A percentile compares a stretch with the other conserved stretches of the same genome.
Conservation (phyloP, 2,888 invertebrate species). For the Rhimphoctona megacephalus region DNA sequence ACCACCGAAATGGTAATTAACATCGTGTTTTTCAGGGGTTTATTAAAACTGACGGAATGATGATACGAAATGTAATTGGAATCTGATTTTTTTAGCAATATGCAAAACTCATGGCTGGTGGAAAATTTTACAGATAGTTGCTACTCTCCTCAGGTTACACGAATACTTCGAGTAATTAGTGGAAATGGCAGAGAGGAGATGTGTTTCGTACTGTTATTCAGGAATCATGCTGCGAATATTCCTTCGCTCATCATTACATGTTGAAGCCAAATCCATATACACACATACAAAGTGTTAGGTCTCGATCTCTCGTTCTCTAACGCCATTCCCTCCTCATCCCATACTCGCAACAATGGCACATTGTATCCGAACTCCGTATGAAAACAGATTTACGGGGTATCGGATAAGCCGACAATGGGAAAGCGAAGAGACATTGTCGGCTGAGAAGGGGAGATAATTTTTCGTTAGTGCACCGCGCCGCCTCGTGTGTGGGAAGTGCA, state of each 20-base stretch:
- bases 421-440: conserved; percentile 47
- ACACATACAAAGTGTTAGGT: conserved; percentile 40
- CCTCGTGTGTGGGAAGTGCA: background rate
- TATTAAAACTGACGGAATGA: background rate
- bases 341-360: conserved; percentile 69
- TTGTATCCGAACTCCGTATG: conserved; percentile 76
- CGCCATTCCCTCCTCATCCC: conserved; percentile 14
- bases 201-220: conserved; percentile 64
- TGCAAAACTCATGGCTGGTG: background rate
- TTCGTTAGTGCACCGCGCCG: conserved; percentile 27
- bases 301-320: conserved; percentile 11
- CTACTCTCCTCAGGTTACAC: background rate
- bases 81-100: background rate
- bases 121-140: background rate
- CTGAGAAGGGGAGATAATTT: conserved; percentile 57
- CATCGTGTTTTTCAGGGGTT: conserved; percentile 7
- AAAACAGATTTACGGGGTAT: conserved; percentile 77
- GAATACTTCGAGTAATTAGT: conserved; percentile 65
- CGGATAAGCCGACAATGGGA: conserved; percentile 69
- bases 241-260: conserved; percentile 45
- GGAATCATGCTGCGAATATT: conserved; percentile 34
- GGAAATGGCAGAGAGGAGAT: conserved; percentile 38
- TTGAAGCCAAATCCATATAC: conserved; percentile 62
- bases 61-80: background rate
- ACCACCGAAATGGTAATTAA: conserved; percentile 1